phyloP scores from a whole-genome alignment of 1,140 invertebrate genomes.

The Drosophila parvula region DNA sequence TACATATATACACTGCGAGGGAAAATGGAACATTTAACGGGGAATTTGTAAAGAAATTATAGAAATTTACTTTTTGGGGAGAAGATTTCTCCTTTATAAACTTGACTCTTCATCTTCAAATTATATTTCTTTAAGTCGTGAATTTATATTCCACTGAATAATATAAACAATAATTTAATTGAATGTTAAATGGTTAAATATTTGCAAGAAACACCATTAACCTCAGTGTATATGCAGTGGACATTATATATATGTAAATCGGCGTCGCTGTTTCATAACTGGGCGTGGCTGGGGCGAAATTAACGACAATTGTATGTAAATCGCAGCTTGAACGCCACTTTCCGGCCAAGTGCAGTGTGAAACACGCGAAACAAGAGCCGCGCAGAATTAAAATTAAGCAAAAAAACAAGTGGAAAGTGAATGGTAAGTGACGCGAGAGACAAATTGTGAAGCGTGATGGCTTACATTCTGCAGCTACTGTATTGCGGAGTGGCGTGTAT shows the following conservation, averaged over 20 bases:
- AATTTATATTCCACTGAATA: not conserved
- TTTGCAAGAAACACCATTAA: not conserved
- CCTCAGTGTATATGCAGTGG: slow-evolving; percentile 21
- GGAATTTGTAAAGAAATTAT: too few species aligned
- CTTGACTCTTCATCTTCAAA: not conserved
- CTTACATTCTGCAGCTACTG: slow-evolving; percentile 58
- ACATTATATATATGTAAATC: slow-evolving; percentile 1
- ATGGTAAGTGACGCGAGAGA: slow-evolving; percentile 27
- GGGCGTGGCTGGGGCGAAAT: slow-evolving; percentile 55
- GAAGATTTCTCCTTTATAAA: too few species aligned
- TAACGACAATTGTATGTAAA: slow-evolving; percentile 78
- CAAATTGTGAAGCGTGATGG: slow-evolving; percentile 40
- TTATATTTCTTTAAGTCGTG: not conserved
- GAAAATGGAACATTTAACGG: too few species aligned
- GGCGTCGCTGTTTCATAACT: slow-evolving; percentile 5
- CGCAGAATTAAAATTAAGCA: slow-evolving; percentile 37
- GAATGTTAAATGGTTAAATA: not conserved
- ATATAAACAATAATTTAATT: not conserved
- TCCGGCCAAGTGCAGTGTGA: slow-evolving; percentile 50
- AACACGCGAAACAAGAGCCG: slow-evolving; percentile 46
- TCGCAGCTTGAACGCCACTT: slow-evolving; percentile 52
- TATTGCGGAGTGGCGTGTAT: slow-evolving; percentile 39
- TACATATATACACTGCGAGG: slow-evolving; percentile 4
- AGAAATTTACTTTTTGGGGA: too few species aligned
- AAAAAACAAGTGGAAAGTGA: slow-evolving; percentile 32